Evolutionary conservation across 2,797 vertebrate species (phyloP).

Genomic region (Nyctalus aviator): DNA sequence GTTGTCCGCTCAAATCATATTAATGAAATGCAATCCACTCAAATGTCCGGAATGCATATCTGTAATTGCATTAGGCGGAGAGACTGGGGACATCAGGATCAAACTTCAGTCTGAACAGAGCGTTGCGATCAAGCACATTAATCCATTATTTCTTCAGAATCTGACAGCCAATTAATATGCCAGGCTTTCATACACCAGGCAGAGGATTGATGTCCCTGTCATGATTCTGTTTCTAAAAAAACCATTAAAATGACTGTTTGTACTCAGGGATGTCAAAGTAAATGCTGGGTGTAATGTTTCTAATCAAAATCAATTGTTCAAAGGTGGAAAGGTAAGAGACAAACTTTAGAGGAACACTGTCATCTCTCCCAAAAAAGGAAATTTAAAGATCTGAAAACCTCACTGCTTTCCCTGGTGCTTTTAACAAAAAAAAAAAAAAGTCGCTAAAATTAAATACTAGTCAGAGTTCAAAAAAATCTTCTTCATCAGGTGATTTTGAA

Average conservation of each 20-base stretch:
- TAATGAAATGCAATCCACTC: slow-evolving; percentile 98
- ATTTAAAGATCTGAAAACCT: slow-evolving; percentile 57
- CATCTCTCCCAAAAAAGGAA: slow-evolving; percentile 29
- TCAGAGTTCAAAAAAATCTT: slow-evolving; percentile 69
- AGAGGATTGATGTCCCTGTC: slow-evolving; percentile 84
- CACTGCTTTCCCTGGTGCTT: slow-evolving; percentile 32
- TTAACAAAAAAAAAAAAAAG: slow-evolving; percentile 60
- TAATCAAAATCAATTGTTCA: slow-evolving; percentile 81
- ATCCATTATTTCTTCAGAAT: slow-evolving; percentile 95
- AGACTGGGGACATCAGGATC: slow-evolving; percentile 90
- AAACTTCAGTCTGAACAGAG: slow-evolving; percentile 90
- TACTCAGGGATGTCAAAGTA: slow-evolving; percentile 80
- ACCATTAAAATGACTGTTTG: slow-evolving; percentile 80
- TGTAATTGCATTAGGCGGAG: slow-evolving; percentile 94
- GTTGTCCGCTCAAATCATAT: slow-evolving; percentile 98
- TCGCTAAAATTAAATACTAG: slow-evolving; percentile 73
- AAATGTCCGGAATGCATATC: slow-evolving; percentile 96
- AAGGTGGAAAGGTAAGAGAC: slow-evolving; percentile 79
- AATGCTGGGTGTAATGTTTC: slow-evolving; percentile 77
- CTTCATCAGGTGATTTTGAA: slow-evolving; percentile 59
- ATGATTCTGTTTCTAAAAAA: slow-evolving; percentile 81
- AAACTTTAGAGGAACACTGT: slow-evolving; percentile 71
- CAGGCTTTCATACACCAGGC: slow-evolving; percentile 88
- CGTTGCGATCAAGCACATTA: slow-evolving; percentile 92
- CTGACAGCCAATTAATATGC: slow-evolving; percentile 97